These are phyloP conservation scores for Poeciliopsis gracilis DNA, from an alignment of 2,797 vertebrate species.

Conservation along the genomic window DNA sequence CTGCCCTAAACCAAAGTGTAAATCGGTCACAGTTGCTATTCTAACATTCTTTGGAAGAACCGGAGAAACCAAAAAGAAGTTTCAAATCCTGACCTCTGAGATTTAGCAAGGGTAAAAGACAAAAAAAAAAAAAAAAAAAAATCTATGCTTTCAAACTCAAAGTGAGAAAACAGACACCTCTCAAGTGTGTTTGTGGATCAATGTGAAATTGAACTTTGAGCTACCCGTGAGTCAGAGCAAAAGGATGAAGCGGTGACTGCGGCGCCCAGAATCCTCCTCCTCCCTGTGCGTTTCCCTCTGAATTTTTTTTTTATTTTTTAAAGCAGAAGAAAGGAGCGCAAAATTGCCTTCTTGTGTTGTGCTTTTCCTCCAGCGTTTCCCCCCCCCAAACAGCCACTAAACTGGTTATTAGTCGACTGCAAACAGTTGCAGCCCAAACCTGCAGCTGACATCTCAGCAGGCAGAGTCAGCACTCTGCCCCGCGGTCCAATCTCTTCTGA, in stretches of 20 bases:
- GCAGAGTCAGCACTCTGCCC: conserved; percentile 54
- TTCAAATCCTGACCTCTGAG: neutral
- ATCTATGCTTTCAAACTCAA: neutral
- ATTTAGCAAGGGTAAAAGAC: neutral
- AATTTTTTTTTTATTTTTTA: conserved; percentile 7
- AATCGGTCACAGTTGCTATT: neutral
- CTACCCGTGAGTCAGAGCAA: conserved; percentile 16
- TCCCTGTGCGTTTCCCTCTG: conserved; percentile 19
- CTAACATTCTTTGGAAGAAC: neutral
- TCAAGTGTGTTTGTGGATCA: conserved; percentile 7
- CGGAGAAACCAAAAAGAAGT: neutral
- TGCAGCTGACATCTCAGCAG: conserved; percentile 35
- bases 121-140: neutral
- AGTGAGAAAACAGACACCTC: conserved; percentile 12
- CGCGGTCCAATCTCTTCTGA: conserved; percentile 21
- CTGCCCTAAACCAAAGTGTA: neutral
- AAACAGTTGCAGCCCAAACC: conserved; percentile 24
- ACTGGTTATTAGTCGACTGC: conserved; percentile 21
- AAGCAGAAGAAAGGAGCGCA: conserved; percentile 27
- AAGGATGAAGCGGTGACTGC: conserved; percentile 7
- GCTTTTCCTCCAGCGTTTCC: conserved; percentile 13
- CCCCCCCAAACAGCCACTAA: conserved; percentile 21
- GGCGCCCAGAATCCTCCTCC: conserved; percentile 20
- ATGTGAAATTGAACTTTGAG: conserved; percentile 21
- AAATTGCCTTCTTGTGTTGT: conserved; percentile 26